Evolutionary conservation across 2,888 invertebrate species (phyloP), one percentile per base, ranked within the genome.

Genomic region (Agrotis ipsilon): DNA sequence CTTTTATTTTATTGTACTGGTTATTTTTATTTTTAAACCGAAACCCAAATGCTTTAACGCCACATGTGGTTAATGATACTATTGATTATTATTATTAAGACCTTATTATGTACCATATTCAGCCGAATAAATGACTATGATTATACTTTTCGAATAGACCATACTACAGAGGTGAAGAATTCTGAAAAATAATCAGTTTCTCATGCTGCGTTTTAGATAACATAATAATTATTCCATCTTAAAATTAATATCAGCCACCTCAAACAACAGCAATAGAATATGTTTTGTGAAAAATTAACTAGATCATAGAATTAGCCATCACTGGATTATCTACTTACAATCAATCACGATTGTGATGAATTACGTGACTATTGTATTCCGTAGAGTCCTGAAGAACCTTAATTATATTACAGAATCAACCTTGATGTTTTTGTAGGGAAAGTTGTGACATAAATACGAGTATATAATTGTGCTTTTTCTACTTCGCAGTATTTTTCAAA

Each of bases 351-450:
- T 46, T 46, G 16, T 66, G 32, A 51, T 72, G 11, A 72, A 46
- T 65, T 39, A 54, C 24, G 57, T 1, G 24, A 39, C 24, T 59
- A 3, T 5, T 19, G 45, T 54, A 43, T 58, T 67, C 68, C 43
- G 9, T 18, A 59, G 43, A 14, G 32, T 14, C 2, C 6, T 16
- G 7, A n/a, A 48, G 5, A 32, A 74, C 19, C 19, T 48, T 58
- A 75, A 75, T 67, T 72, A 65, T 52, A 75, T 72, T 75, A 52
- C n/a, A 27, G 19, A 57, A 32, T 39, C 13, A 58, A 66, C 75
- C 72, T 75, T 72, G 48, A 13, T 51, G 39, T 46, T 65, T 74
- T 64, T 64, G 18, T 65, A 39, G 32, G 19, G 46, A 39, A 51
- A 3, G 13, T 11, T 9, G 18, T 69, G 3, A 19, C 39, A 39